Evolutionary conservation across 2,888 invertebrate species (phyloP), one percentile per base, ranked within the genome.

Genomic region (Pyralis farinalis): DNA sequence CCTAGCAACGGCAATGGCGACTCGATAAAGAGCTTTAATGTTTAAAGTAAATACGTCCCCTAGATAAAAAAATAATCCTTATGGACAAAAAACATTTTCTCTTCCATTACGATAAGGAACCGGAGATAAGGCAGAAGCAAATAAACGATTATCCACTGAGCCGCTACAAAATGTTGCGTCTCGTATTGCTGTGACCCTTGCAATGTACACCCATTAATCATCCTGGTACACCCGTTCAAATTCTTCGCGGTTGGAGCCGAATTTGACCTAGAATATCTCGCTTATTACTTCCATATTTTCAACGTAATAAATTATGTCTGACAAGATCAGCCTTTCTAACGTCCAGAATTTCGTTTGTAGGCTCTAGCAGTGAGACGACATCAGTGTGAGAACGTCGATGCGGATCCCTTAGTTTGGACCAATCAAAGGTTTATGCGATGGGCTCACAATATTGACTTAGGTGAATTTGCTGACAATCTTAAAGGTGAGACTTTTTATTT

Each of bases 351-450:
- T 37, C 66, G 69, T 71, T 73, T 61, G 50, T 59, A 96, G 96
- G 95, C 96, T 34, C 84, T 98, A 55, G 95, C 96, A 28, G 95
- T 97, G 60, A 90, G 97, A 55, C 91, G 97, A 56, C 94, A 96
- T 70, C 96, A 96, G 71, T 96, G 96, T 72, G 97, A 97, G 73
- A 94, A 94, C 58, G 93, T 94, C 44, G 96, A 97, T 71, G 94
- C 94, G 3, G 98, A 98, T 88, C 97, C 97, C 36, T 91, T 98
- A 57, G 97, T 98, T 38, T 98, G 98, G 98, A 97, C 97, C 60
- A 98, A 97, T 89, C 95, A 96, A 73, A 92, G 97, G 68, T 96
- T 98, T 77, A 94, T 97, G 63, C 94, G 96, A 70, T 98, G 98
- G 98, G 95, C 97, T 20, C 92, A 96, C 65, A 95, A 95, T 75